Evolutionary conservation across 2,113 vertebrate genomes (phyloP).

Genomic region (Larimichthys crocea): DNA sequence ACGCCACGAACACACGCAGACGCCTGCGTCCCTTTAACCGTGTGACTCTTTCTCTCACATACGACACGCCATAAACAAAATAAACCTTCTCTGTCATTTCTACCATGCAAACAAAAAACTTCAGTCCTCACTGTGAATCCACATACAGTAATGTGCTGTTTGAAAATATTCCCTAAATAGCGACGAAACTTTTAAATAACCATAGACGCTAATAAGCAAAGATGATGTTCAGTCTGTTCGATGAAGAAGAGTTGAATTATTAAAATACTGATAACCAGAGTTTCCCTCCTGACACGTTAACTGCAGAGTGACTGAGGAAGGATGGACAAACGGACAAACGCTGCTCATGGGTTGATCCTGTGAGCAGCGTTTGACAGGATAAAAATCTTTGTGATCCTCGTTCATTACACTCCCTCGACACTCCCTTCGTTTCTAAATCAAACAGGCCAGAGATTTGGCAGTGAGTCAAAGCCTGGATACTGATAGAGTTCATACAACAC

Average conservation of each 20-base stretch:
- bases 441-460: no score
- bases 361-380: background rate
- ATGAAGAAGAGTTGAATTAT: background rate
- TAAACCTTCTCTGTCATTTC: background rate
- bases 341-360: background rate
- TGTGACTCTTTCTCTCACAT: background rate
- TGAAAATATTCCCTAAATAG: no score
- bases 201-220: background rate
- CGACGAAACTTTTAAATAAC: no score
- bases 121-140: conserved; percentile 12
- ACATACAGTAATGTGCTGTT: background rate
- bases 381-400: background rate
- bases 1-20: conserved; percentile 73
- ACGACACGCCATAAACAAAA: background rate
- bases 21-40: conserved; percentile 77
- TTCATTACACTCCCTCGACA: background rate
- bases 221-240: background rate
- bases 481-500: conserved; percentile 1
- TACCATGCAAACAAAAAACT: conserved; percentile 28
- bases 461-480: conserved; percentile 11
- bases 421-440: no score
- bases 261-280: background rate
- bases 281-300: background rate
- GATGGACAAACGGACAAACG: background rate
- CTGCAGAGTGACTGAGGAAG: background rate